Evolutionary conservation across 2,113 vertebrate species (phyloP), one percentile per base, ranked within the genome.

Genomic region (Variabilichromis moorii): DNA sequence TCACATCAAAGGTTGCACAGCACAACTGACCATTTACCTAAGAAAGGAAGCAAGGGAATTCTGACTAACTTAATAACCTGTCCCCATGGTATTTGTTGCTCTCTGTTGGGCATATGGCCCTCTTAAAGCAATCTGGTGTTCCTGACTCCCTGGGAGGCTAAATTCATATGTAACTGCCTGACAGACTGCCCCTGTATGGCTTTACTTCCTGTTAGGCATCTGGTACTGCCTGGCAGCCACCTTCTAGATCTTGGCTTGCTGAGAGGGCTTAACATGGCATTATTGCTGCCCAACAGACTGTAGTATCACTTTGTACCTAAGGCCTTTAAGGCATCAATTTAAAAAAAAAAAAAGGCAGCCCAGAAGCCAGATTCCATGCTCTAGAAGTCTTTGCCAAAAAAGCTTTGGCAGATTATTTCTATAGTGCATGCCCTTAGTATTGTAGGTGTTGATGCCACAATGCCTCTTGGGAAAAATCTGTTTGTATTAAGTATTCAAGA

Each of bases 151-250:
- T 68, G 71, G 37, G 88, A 85, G 89, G 89, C 66, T 71, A 84
- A 87, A 89, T 87, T 92, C 90, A 86, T 87, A 89, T 89, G 80
- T 66, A 84, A 87, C 63, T 40, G 86, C 14, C 83, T 80, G 85
- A 90, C 83, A 87, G 85, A 89, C 71, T 54, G 76, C 73, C 73
- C 87, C 86, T 80, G 71, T 79, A 80, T 86, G 78, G 66, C 85
- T 84, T 81, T 54, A 82, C 90, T 91, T 92, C 84, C 90, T 87
- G 81, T 90, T 84, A 83, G 86, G 83, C 89, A 83, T 87, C 85
- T 93, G 85, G 86, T 76, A 84, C 81, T 86, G 90, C 91, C 91
- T 93, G 89, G 90, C 90, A 92, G 84, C 83, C 50, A 83, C 63
- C 66, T 84, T 19, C 50, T 83, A 66, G 51, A 47, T 57, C 85